phyloP scores from a whole-genome alignment of 2,888 invertebrate species.

The Lasioglossum morio region DNA sequence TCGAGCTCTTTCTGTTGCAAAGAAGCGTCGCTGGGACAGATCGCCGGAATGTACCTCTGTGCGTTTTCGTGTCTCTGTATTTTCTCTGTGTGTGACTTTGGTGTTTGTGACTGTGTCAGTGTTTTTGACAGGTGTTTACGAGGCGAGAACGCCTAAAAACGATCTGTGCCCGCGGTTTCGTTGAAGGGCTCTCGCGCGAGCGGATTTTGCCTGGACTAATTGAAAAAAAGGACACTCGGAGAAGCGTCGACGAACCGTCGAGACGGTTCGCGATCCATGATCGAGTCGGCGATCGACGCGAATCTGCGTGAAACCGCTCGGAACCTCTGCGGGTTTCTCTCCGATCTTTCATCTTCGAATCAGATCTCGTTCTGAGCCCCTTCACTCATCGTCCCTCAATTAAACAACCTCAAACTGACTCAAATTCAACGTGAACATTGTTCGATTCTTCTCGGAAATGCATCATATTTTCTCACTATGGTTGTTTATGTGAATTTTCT shows the following conservation, averaged over 20 bases:
- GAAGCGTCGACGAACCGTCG: slow-evolving; percentile 2
- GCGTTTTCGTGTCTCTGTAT: background rate
- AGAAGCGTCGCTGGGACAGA: slow-evolving; percentile 54
- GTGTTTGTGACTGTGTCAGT: background rate
- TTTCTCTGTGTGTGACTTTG: background rate
- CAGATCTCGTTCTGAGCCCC: background rate
- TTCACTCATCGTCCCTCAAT: background rate
- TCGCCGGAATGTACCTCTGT: slow-evolving; percentile 75
- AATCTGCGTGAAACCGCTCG: background rate
- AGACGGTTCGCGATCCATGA: background rate
- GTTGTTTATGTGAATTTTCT: too few species aligned
- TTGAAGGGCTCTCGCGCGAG: background rate
- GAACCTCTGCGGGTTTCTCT: background rate
- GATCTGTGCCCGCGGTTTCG: slow-evolving; percentile 10
- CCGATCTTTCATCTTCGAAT: background rate
- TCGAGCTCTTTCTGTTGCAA: slow-evolving; percentile 23
- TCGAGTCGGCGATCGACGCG: slow-evolving; percentile 3
- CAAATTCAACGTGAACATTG: background rate
- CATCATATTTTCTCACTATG: too few species aligned
- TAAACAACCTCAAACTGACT: background rate
- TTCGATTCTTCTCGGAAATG: too few species aligned
- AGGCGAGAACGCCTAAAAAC: background rate
- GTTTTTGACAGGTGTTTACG: background rate
- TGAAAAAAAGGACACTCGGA: slow-evolving; percentile 11
- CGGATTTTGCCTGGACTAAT: background rate